phyloP scores from a whole-genome alignment of 2,888 invertebrate species.

The Amiota mariae region DNA sequence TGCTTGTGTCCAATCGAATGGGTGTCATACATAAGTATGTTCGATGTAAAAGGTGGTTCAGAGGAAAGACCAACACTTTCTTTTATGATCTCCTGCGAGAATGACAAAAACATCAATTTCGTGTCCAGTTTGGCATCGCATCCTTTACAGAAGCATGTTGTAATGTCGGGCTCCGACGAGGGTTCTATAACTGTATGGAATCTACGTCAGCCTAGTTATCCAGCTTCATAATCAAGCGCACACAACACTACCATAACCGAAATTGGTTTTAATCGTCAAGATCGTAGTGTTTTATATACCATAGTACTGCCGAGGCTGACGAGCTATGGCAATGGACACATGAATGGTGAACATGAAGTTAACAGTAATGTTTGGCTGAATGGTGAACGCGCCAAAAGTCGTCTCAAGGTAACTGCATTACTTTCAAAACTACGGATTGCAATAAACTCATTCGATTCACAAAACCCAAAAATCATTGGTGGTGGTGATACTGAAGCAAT shows the following conservation, averaged over 20 bases:
- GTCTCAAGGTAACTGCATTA: slow-evolving; percentile 77
- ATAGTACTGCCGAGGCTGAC: slow-evolving; percentile 85
- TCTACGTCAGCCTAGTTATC: slow-evolving; percentile 86
- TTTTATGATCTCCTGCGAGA: slow-evolving; percentile 84
- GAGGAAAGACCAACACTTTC: slow-evolving; percentile 76
- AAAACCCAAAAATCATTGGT: slow-evolving; percentile 83
- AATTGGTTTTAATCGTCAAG: slow-evolving; percentile 89
- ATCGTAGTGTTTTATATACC: slow-evolving; percentile 89
- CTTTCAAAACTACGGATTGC: slow-evolving; percentile 84
- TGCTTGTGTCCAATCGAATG: too few relatives aligned
- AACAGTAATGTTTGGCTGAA: slow-evolving; percentile 78
- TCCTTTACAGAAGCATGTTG: slow-evolving; percentile 90
- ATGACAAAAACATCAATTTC: slow-evolving; percentile 75
- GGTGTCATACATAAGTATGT: too few relatives aligned
- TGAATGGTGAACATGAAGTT: slow-evolving; percentile 67
- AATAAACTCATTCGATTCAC: slow-evolving; percentile 87
- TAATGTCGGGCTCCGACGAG: too few relatives aligned
- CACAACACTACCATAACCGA: too few relatives aligned
- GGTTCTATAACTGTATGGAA: slow-evolving; percentile 94
- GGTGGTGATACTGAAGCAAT: slow-evolving; percentile 93
- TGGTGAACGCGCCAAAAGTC: too few relatives aligned
- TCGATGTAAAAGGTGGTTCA: too few relatives aligned
- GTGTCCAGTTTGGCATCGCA: slow-evolving; percentile 86
- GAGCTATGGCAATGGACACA: slow-evolving; percentile 94
- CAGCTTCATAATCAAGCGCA: slow-evolving; percentile 86